Conservation (phyloP, 2,797 vertebrate genomes). For the Lagodon rhomboides region DNA sequence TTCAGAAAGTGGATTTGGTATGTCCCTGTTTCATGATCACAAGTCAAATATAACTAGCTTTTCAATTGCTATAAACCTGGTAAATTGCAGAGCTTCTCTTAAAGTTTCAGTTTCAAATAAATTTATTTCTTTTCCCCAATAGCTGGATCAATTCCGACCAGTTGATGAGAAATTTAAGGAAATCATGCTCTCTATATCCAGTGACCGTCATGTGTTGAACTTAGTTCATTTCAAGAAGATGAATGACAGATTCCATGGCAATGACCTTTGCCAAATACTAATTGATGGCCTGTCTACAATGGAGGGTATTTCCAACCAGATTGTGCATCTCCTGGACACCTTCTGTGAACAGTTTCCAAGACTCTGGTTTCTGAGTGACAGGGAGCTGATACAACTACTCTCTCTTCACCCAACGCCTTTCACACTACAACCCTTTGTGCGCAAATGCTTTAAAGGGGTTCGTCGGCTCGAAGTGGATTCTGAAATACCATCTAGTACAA, state of each 20-base stretch:
- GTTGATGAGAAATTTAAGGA: conserved; percentile 85
- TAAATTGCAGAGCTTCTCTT: neutral
- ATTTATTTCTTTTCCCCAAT: conserved; percentile 25
- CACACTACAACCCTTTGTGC: conserved; percentile 79
- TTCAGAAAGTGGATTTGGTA: conserved; percentile 84
- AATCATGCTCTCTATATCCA: conserved; percentile 78
- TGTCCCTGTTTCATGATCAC: conserved; percentile 26
- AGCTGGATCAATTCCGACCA: conserved; percentile 77
- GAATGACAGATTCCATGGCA: conserved; percentile 67
- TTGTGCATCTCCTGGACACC: conserved; percentile 77
- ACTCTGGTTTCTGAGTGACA: conserved; percentile 89
- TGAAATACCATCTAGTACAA: conserved; percentile 12
- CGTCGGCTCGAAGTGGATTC: conserved; percentile 75
- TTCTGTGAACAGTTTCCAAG: conserved; percentile 84
- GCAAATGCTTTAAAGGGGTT: conserved; percentile 87
- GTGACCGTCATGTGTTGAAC: conserved; percentile 82
- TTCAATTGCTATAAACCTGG: neutral
- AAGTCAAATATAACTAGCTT: neutral
- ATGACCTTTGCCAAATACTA: conserved; percentile 76
- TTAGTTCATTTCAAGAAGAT: conserved; percentile 68
- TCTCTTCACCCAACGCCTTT: conserved; percentile 70
- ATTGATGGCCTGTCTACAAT: conserved; percentile 80
- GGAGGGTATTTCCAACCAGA: conserved; percentile 83
- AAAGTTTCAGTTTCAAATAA: neutral
- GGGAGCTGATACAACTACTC: conserved; percentile 85